A percentile compares a stretch with the other conserved stretches of the same genome.
These are phyloP conservation scores for Rhyacophila brunnea DNA, from an alignment of 1,140 invertebrate species.

Conservation along the genomic window DNA sequence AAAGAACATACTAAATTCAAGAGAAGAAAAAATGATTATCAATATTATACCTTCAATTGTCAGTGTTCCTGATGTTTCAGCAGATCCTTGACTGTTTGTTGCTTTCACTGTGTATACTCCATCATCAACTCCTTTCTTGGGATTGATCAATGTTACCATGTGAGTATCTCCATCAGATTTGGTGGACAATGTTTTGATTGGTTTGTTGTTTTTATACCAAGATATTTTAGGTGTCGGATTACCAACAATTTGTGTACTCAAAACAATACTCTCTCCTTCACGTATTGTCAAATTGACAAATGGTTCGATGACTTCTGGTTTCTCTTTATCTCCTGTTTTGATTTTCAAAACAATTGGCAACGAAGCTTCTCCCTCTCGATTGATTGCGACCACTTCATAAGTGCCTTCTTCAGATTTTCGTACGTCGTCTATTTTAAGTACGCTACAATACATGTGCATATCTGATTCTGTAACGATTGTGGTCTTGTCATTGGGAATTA, in stretches of 20 bases:
- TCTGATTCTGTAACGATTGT: constrained; percentile 76
- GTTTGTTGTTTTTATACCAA: constrained; percentile 78
- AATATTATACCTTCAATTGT: constrained; percentile 73
- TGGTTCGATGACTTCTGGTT: constrained; percentile 79
- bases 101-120: constrained; percentile 81
- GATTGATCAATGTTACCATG: constrained; percentile 66
- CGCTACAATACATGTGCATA: constrained; percentile 86
- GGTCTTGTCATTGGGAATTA: constrained; percentile 67
- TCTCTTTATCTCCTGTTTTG: constrained; percentile 71
- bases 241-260: constrained; percentile 76
- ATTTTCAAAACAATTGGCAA: constrained; percentile 81
- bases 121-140: constrained; percentile 62
- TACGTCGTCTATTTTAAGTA: constrained; percentile 76
- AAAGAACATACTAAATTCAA: background rate
- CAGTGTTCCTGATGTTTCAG: constrained; percentile 71
- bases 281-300: constrained; percentile 70
- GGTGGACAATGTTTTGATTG: constrained; percentile 55
- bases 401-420: constrained; percentile 79
- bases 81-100: constrained; percentile 72
- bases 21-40: background rate
- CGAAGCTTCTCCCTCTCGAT: constrained; percentile 85
- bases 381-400: constrained; percentile 85
- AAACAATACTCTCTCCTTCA: constrained; percentile 73
- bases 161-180: constrained; percentile 69
- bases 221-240: constrained; percentile 75